Conservation (phyloP, 2,888 invertebrate genomes). For the Phrixothrix hirtus region DNA sequence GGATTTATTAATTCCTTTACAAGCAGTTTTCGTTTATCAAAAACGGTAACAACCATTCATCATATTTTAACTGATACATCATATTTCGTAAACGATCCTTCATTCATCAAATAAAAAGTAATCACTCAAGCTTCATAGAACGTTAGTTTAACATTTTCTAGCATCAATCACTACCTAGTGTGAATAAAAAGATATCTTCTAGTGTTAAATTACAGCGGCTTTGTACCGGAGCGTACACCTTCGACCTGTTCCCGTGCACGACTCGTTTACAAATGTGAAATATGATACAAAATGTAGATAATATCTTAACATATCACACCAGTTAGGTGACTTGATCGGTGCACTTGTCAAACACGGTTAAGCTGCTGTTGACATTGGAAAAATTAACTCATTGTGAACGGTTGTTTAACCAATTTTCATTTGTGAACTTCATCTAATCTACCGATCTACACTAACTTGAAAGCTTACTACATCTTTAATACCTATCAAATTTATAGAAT, state of each 20-base stretch:
- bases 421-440: too few relatives aligned
- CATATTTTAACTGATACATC: conserved; percentile 22
- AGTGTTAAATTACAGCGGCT: conserved; percentile 26
- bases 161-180: conserved; percentile 26
- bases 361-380: not conserved
- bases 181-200: conserved; percentile 24
- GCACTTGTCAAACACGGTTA: conserved; percentile 15
- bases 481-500: too few relatives aligned
- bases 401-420: too few relatives aligned
- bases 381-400: not conserved
- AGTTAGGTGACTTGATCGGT: conserved; percentile 24
- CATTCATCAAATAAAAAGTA: conserved; percentile 23
- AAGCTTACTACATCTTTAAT: too few relatives aligned
- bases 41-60: conserved; percentile 7
- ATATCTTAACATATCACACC: conserved; percentile 26
- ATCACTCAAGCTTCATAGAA: conserved; percentile 19
- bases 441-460: too few relatives aligned
- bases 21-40: too few relatives aligned
- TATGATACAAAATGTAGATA: conserved; percentile 32
- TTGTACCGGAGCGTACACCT: conserved; percentile 29
- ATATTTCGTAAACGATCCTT: conserved; percentile 15
- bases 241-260: conserved; percentile 32
- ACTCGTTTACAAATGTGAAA: conserved; percentile 34
- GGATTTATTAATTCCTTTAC: too few relatives aligned
- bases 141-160: conserved; percentile 10